Percentiles rank a stretch among this genome's conserved stretches.
Conservation (phyloP, 2,797 vertebrate species). For the Takifugu ocellatus region DNA sequence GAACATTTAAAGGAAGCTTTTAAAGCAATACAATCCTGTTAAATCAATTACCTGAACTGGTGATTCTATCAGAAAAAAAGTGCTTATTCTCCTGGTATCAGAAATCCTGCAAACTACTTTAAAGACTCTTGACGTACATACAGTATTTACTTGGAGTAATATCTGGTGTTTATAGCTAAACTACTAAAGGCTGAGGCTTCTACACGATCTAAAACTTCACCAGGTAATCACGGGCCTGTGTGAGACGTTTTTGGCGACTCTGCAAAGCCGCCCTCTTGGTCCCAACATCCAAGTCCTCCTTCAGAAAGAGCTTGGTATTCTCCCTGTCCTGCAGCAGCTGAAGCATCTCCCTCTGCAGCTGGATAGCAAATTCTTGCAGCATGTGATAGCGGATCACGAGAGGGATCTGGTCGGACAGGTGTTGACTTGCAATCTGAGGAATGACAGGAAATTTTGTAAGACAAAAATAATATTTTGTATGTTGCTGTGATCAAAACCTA, state of each 20-base stretch:
- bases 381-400: constrained; percentile 80
- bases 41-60: no score
- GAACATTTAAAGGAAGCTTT: no score
- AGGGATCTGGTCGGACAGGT: constrained; percentile 83
- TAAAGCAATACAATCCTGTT: no score
- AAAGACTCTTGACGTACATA: no score
- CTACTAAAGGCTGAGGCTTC: not conserved
- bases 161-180: not conserved
- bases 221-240: constrained; percentile 68
- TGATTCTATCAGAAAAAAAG: no score
- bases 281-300: constrained; percentile 74
- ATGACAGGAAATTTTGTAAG: not conserved
- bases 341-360: constrained; percentile 77
- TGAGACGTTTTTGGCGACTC: constrained; percentile 65
- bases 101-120: no score
- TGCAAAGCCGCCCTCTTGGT: constrained; percentile 64
- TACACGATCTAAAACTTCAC: constrained; percentile 59
- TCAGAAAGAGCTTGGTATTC: constrained; percentile 64
- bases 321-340: constrained; percentile 80
- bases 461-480: not conserved
- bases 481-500: constrained; percentile 50
- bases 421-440: constrained; percentile 74
- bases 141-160: no score
- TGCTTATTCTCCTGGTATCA: no score
- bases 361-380: constrained; percentile 65